Evolutionary conservation across 2,113 vertebrate genomes (phyloP).

Genomic region (Prietella phreatophila): DNA sequence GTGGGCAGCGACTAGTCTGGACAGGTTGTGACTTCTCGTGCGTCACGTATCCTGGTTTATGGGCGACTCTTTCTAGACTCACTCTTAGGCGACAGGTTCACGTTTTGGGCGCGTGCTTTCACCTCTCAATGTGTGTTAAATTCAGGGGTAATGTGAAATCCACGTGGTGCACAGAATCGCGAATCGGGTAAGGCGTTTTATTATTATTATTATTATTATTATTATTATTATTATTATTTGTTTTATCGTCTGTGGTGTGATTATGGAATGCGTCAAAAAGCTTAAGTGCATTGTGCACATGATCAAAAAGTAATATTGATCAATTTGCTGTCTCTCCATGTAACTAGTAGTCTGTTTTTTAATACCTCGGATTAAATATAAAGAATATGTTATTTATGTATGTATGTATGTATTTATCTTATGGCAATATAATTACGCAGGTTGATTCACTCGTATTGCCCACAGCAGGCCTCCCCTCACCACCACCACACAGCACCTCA

Average conservation of each 20-base stretch:
- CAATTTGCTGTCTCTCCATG: neutral
- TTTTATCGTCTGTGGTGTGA: neutral
- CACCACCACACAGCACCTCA: neutral
- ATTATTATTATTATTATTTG: neutral
- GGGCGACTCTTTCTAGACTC: neutral
- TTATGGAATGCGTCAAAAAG: neutral
- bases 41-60: neutral
- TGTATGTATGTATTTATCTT: neutral
- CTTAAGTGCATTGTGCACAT: neutral
- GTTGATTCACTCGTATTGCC: neutral
- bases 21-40: neutral
- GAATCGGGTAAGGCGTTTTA: neutral
- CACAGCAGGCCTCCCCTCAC: neutral
- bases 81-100: neutral
- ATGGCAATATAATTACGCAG: neutral
- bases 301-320: neutral
- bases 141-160: constrained; percentile 1
- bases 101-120: neutral
- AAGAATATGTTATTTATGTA: neutral
- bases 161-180: neutral
- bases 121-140: neutral
- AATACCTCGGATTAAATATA: neutral
- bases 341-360: neutral
- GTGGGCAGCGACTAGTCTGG: neutral
- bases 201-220: neutral